Percentiles rank a stretch among this genome's conserved stretches.
Evolutionary conservation across 30 jellyfish, hydroid and myxozoan genomes (phyloP).

Genomic region (Mastigias papua): DNA sequence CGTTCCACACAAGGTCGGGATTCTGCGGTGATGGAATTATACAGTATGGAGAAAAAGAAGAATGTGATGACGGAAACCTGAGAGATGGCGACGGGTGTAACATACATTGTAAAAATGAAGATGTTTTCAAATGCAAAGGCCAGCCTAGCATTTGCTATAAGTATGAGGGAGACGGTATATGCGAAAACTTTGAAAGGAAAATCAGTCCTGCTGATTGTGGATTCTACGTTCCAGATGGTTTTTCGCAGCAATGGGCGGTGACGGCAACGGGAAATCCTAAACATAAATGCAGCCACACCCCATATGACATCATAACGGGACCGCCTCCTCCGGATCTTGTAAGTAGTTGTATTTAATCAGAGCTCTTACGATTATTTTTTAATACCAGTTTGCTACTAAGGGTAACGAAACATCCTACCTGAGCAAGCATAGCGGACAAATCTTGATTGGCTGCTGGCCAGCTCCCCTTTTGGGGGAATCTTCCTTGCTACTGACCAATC

Average conservation of each 20-base stretch:
- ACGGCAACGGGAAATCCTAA: constrained; percentile 62
- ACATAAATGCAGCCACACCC: constrained; percentile 30
- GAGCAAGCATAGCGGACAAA: too few relatives aligned
- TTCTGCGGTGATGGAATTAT: constrained; percentile 96
- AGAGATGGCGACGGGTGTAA: constrained; percentile 97
- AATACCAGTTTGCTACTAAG: too few relatives aligned
- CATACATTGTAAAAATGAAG: constrained; percentile 84
- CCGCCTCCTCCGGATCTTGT: constrained; percentile 95
- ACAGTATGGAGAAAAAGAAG: constrained; percentile 67
- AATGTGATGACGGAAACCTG: constrained; percentile 95
- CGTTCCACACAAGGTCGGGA: constrained; percentile 61
- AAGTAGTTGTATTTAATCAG: constrained; percentile 29
- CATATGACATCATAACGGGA: constrained; percentile 73
- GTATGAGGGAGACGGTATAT: constrained; percentile 90
- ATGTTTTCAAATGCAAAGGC: constrained; percentile 86
- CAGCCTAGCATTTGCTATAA: constrained; percentile 94
- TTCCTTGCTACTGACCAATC: too few relatives aligned
- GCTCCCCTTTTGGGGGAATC: too few relatives aligned
- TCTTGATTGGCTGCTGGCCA: too few relatives aligned
- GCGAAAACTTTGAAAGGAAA: constrained; percentile 87
- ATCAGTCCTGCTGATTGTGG: constrained; percentile 91
- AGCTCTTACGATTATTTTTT: too few relatives aligned
- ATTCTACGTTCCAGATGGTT: constrained; percentile 87
- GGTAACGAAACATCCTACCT: too few relatives aligned
- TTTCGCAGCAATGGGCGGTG: constrained; percentile 94